phyloP scores from a whole-genome alignment of 2,888 invertebrate species.

The Hanleya hanleyi region DNA sequence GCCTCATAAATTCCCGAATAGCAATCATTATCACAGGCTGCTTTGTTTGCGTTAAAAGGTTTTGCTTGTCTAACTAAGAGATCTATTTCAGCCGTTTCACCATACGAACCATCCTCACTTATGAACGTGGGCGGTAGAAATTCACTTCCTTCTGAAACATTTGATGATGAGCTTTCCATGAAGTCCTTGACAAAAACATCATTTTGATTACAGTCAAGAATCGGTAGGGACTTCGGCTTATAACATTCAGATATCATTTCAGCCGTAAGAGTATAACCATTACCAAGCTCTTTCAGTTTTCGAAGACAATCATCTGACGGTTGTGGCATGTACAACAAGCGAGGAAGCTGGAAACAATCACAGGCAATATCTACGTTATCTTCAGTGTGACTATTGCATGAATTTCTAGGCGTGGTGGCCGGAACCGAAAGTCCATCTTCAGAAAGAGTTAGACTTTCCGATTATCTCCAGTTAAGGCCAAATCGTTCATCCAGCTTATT shows the following conservation, averaged over 20 bases:
- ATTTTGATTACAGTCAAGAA: not conserved
- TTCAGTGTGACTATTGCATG: not conserved
- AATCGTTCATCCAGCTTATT: not conserved
- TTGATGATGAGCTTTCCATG: not conserved
- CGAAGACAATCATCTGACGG: not conserved
- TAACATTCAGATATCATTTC: not conserved
- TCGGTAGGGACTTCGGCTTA: not conserved
- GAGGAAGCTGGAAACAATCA: not conserved
- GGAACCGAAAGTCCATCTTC: not conserved
- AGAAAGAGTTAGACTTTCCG: not conserved
- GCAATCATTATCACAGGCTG: not conserved
- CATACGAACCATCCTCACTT: not conserved
- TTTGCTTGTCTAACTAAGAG: too few relatives aligned
- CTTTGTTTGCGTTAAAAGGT: too few relatives aligned
- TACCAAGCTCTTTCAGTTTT: not conserved
- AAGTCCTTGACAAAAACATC: not conserved
- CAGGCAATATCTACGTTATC: not conserved
- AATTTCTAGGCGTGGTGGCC: not conserved
- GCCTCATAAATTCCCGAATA: constrained; percentile 3
- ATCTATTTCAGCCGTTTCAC: too few relatives aligned
- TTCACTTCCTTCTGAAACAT: not conserved
- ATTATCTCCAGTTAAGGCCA: not conserved
- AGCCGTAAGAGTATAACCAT: not conserved
- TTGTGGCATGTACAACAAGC: not conserved
- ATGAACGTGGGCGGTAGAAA: not conserved